A percentile compares a stretch with the other conserved stretches of the same genome.
These are phyloP conservation scores for Nowickia ferox DNA, from an alignment of 2,888 invertebrate genomes.

Conservation along the genomic window DNA sequence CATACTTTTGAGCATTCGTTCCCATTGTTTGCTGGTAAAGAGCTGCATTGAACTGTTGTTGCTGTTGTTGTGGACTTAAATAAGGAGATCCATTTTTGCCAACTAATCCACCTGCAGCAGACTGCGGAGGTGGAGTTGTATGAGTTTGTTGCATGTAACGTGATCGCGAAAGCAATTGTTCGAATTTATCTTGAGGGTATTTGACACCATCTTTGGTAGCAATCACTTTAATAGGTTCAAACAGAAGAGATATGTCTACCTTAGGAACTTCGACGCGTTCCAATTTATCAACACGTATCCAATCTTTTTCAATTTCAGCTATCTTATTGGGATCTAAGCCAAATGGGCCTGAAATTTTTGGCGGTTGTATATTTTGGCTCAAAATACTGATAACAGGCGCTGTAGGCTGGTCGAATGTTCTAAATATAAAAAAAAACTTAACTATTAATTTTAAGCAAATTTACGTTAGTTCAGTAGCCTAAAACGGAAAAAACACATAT, in stretches of 20 bases:
- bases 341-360: slow-evolving; percentile 88
- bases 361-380: slow-evolving; percentile 82
- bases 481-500: slow-evolving; percentile 7
- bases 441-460: background rate
- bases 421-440: slow-evolving; percentile 62
- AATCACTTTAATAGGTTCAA: slow-evolving; percentile 84
- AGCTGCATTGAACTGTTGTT: slow-evolving; percentile 68
- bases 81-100: slow-evolving; percentile 77
- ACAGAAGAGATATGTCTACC: slow-evolving; percentile 81
- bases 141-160: slow-evolving; percentile 78
- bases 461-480: background rate
- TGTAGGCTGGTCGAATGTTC: slow-evolving; percentile 80
- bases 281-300: slow-evolving; percentile 83
- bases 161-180: slow-evolving; percentile 79
- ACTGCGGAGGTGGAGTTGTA: slow-evolving; percentile 77
- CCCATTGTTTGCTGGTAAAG: slow-evolving; percentile 68
- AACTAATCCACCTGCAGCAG: slow-evolving; percentile 72
- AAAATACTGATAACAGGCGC: slow-evolving; percentile 80
- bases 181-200: slow-evolving; percentile 82
- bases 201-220: slow-evolving; percentile 84
- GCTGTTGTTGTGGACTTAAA: slow-evolving; percentile 77
- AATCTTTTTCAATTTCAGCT: slow-evolving; percentile 86
- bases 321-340: slow-evolving; percentile 90
- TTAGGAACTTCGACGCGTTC: slow-evolving; percentile 81
- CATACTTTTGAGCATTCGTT: slow-evolving; percentile 78